Evolutionary conservation across 2,888 invertebrate species (phyloP), one percentile per base, ranked within the genome.

Genomic region (Leptopilina myrica): DNA sequence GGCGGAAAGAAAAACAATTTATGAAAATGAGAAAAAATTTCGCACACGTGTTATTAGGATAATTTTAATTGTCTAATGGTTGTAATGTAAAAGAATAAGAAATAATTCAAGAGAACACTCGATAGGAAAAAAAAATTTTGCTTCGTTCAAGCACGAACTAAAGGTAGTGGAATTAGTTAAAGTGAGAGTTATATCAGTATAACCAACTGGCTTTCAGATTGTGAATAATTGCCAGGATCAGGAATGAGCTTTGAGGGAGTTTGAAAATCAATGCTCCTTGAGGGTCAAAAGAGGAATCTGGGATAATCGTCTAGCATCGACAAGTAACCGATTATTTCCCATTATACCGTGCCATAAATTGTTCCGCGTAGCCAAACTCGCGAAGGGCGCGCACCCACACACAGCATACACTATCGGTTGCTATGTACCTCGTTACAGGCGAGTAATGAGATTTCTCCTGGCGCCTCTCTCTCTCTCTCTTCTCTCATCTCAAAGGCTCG

Each of bases 351-450:
- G 65, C 65, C 77, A 73, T 62, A 79, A 80, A 83, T 80, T 67
- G 64, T 62, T 69, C n/a, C 11, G 43, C 59, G 56, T 49, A 49
- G 15, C 67, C 46, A 43, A 43, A 75, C 15, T 62, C 69, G 26
- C 49, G 64, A n/a, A 65, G 14, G n/a, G 26, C n/a, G 14, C 43
- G 53, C 49, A 9, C 56, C 43, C 49, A 64, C 59, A 59, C 59
- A 20, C 20, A 20, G 20, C 20, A 20, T 46, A 49, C 12, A 49
- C 2, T 20, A 62, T 62, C 56, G 56, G 43, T 77, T 79, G 78
- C 77, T 83, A 83, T 80, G 75, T 81, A 81, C 80, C 81, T 79
- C 80, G 80, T 84, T 76, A 76, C 76, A 40, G n/a, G n/a, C n/a
- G 8, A 43, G 9, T 43, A 66, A 66, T 66, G 66, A 66, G 66